A percentile compares a stretch with the other conserved stretches of the same genome.
Evolutionary conservation across 2,888 invertebrate species (phyloP).

Genomic region (Aporophyla nigra): DNA sequence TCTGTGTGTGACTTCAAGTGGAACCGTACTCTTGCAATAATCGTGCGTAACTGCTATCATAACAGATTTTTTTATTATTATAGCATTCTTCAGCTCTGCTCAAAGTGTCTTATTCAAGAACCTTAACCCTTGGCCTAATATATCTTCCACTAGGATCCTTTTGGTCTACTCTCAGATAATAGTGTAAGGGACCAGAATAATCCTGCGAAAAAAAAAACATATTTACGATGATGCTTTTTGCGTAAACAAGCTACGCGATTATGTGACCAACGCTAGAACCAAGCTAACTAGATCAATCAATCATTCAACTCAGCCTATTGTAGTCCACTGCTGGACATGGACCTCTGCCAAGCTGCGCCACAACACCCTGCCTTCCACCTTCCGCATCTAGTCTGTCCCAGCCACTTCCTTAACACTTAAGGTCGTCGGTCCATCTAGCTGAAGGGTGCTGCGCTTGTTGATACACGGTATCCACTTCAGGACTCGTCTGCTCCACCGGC

Average conservation of each 20-base stretch:
- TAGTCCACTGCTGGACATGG: no score
- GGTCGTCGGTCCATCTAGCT: no score
- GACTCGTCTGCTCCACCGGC: no score
- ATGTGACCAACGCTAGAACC: background rate
- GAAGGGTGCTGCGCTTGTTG: no score
- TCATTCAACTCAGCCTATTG: no score
- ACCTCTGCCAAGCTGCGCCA: no score
- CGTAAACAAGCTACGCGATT: background rate
- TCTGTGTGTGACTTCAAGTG: conserved; percentile 58
- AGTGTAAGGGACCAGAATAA: no score
- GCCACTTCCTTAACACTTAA: no score
- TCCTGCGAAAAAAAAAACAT: background rate
- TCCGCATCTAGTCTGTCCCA: no score
- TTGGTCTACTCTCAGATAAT: no score
- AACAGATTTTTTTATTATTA: conserved; percentile 23
- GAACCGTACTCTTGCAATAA: conserved; percentile 30
- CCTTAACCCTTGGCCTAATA: background rate
- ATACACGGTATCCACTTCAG: no score
- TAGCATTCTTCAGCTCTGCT: conserved; percentile 20
- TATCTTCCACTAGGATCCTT: background rate
- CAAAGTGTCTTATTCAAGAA: background rate
- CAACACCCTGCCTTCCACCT: no score
- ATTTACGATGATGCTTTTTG: background rate
- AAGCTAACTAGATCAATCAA: background rate
- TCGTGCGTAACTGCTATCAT: conserved; percentile 36